phyloP scores from a whole-genome alignment of 2,113 vertebrate species.

The Myodes glareolus region DNA sequence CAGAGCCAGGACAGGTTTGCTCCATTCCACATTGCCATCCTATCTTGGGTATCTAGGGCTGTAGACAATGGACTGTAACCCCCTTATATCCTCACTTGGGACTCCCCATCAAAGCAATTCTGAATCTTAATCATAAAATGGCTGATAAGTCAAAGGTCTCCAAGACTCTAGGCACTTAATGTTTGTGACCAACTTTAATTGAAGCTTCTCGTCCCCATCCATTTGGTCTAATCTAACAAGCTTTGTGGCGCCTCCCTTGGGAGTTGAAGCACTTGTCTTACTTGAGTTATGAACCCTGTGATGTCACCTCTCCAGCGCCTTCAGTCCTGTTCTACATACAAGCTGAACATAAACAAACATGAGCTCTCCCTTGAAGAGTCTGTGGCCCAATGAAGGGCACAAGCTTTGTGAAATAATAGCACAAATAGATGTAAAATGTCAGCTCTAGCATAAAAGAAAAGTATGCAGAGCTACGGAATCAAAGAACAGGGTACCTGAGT shows the following conservation, averaged over 20 bases:
- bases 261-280: background rate
- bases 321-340: background rate
- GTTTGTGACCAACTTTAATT: background rate
- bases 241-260: background rate
- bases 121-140: background rate
- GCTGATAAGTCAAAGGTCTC: background rate
- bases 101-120: background rate
- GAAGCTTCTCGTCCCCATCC: background rate
- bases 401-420: background rate
- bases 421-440: background rate
- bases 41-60: background rate
- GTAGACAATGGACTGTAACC: background rate
- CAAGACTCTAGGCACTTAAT: background rate
- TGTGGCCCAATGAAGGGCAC: background rate
- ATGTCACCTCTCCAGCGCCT: background rate
- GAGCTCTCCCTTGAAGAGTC: background rate
- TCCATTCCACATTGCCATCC: background rate
- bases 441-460: background rate
- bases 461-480: background rate
- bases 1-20: background rate
- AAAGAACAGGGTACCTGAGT: background rate
- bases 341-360: background rate
- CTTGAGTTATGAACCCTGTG: background rate
- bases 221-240: background rate
- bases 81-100: background rate